Base-by-base conservation (phyloP, 30 jellyfish, hydroid and myxozoan species). In the Turritopsis dohrnii region DNA sequence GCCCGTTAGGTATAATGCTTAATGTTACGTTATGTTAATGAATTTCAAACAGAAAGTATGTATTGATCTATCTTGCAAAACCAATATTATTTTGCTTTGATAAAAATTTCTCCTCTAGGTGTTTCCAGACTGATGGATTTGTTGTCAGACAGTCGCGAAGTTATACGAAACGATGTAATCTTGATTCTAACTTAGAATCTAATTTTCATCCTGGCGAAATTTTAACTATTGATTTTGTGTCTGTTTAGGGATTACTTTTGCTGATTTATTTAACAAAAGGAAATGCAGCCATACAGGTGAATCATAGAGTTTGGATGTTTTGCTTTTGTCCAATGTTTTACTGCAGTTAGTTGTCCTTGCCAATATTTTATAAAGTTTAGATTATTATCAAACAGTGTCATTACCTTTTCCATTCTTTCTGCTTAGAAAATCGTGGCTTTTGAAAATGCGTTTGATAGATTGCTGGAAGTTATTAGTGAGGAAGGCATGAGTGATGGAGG, bases 201-300 rank as follows among this genome's bases (percentile, higher is more conserved):
- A 0, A n/a, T 19, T 1, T 19, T 69, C 9, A 7, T 27, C 30
- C 31, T 69, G 28, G 77, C 0, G 9, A n/a, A n/a, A 0, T 17
- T 27, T 69, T 69, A 7, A 26, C 21, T 77, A 24, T 18, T 13
- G 71, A 17, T 75, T 27, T 25, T 0, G 0, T 29, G 7, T 3
- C 27, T 13, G 30, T 77, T 52, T 86, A 91, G 97, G 97, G 97
- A 21, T 85, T 91, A 16, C 87, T 88, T 16, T 84, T 91, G 31
- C 86, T 91, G 79, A 87, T 87, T 21, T 93, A 86, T 54, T 84
- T 91, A 53, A 86, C 96, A 24, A 91, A 84, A 80, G 97, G 97
- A 72, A 91, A 91, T 83, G 97, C 97, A n/a, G 97, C 97, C 8
- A 91, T 91, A n/a, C 97, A 91, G 97, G 97, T 91, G 52, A 54